These are phyloP conservation scores for Electrophaes corylata DNA, from an alignment of 2,888 invertebrate genomes.

Conservation along the genomic window DNA sequence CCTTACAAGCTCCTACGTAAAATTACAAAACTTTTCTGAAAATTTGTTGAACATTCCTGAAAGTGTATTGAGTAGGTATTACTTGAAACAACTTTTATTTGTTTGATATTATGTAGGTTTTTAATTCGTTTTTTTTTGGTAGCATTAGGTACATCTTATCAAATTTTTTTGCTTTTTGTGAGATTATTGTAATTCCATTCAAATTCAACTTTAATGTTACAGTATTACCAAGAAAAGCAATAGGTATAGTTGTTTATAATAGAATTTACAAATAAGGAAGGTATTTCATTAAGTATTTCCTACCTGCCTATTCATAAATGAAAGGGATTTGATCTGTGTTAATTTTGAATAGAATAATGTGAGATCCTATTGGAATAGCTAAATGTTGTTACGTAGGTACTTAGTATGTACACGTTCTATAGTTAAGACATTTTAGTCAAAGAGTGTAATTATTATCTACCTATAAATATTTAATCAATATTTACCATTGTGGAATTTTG, in stretches of 20 bases:
- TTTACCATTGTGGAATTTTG: no score
- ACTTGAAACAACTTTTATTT: no score
- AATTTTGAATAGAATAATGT: background rate
- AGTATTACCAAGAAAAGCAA: conserved; percentile 8
- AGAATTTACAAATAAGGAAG: background rate
- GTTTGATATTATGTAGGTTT: no score
- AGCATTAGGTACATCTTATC: no score
- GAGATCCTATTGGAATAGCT: conserved; percentile 3
- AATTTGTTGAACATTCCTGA: no score
- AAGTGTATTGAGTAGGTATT: no score
- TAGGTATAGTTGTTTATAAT: conserved; percentile 1
- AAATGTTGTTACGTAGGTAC: background rate
- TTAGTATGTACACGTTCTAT: background rate
- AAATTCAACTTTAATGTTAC: conserved; percentile 4
- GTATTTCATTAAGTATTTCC: conserved; percentile 1
- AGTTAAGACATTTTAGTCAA: background rate
- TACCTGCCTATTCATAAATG: background rate
- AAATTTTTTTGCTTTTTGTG: background rate
- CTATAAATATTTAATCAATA: background rate
- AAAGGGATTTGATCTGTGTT: conserved; percentile 11
- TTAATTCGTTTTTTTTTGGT: background rate
- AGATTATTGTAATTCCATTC: conserved; percentile 8
- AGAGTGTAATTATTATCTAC: background rate
- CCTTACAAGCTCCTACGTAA: no score
- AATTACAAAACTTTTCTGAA: no score